phyloP scores from a whole-genome alignment of 1,140 invertebrate species.

The Monochamus saltuarius region DNA sequence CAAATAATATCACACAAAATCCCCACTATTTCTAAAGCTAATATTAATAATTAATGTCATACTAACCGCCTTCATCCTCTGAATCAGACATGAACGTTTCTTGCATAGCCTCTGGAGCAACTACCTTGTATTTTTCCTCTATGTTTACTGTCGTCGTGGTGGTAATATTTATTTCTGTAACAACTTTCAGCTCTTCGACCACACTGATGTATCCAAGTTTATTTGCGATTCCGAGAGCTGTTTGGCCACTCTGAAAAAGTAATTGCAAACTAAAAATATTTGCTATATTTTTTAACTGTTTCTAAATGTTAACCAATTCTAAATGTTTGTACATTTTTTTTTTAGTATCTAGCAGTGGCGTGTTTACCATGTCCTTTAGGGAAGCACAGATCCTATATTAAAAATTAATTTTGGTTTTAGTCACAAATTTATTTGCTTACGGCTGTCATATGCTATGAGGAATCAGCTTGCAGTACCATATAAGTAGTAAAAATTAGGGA shows the following conservation, averaged over 20 bases:
- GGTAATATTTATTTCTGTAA: slow-evolving; percentile 87
- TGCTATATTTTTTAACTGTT: too few species aligned
- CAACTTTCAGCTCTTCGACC: slow-evolving; percentile 93
- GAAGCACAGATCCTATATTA: too few species aligned
- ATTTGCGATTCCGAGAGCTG: slow-evolving; percentile 92
- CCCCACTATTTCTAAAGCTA: background rate
- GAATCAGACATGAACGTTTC: slow-evolving; percentile 98
- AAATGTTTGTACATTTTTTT: too few species aligned
- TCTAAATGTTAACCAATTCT: too few species aligned
- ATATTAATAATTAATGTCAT: slow-evolving; percentile 23
- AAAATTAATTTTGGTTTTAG: too few species aligned
- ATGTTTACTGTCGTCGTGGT: slow-evolving; percentile 70
- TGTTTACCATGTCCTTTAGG: too few species aligned
- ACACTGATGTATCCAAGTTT: slow-evolving; percentile 97
- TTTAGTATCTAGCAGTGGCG: too few species aligned
- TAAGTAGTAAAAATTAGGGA: too few species aligned
- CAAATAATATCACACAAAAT: slow-evolving; percentile 3
- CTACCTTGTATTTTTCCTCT: slow-evolving; percentile 94
- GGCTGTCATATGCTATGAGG: too few species aligned
- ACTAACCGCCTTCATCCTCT: slow-evolving; percentile 94
- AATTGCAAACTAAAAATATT: background rate
- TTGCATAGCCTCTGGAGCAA: slow-evolving; percentile 98
- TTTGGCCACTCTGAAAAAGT: slow-evolving; percentile 84
- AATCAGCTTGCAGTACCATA: too few species aligned
- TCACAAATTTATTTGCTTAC: too few species aligned